Conservation (phyloP, 2,888 invertebrate species). For the Apodemia zela region DNA sequence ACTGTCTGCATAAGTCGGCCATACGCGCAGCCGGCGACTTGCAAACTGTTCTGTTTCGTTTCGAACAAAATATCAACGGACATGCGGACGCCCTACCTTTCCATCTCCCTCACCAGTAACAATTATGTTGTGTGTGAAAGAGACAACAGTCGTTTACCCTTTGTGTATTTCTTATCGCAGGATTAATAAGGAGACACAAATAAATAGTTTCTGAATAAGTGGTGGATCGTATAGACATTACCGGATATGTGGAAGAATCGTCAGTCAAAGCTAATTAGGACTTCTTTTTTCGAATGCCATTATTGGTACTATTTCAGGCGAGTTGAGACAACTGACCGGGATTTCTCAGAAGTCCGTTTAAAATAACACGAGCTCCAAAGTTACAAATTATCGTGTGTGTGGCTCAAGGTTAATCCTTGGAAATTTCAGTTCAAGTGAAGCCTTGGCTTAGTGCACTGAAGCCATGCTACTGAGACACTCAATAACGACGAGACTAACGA, state of each 20-base stretch:
- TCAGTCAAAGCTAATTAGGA: slow-evolving; percentile 9
- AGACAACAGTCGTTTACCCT: slow-evolving; percentile 51
- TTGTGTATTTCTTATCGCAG: slow-evolving; percentile 67
- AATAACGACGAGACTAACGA: slow-evolving; percentile 5
- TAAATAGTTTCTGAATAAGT: slow-evolving; percentile 70
- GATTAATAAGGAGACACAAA: slow-evolving; percentile 67
- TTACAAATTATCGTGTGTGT: slow-evolving; percentile 18
- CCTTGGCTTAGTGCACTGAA: slow-evolving; percentile 12
- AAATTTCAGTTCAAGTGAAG: slow-evolving; percentile 17
- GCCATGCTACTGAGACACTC: slow-evolving; percentile 11
- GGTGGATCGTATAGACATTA: slow-evolving; percentile 63
- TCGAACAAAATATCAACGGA: slow-evolving; percentile 69
- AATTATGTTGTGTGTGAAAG: slow-evolving; percentile 48
- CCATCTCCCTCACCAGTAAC: slow-evolving; percentile 62
- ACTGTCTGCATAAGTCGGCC: slow-evolving; percentile 67
- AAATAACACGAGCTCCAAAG: slow-evolving; percentile 22
- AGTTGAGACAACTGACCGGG: slow-evolving; percentile 12
- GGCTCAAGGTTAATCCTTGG: slow-evolving; percentile 25
- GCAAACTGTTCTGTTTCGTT: slow-evolving; percentile 74
- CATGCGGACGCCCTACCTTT: slow-evolving; percentile 70
- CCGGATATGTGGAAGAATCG: slow-evolving; percentile 13
- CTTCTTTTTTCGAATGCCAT: slow-evolving; percentile 17
- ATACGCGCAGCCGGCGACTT: slow-evolving; percentile 75
- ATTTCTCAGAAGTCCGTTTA: slow-evolving; percentile 22
- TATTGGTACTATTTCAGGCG: slow-evolving; percentile 15